Percentiles rank a stretch among this genome's conserved stretches.
Evolutionary conservation across 1,140 invertebrate genomes (phyloP).

Genomic region (Thaumatotibia leucotreta): DNA sequence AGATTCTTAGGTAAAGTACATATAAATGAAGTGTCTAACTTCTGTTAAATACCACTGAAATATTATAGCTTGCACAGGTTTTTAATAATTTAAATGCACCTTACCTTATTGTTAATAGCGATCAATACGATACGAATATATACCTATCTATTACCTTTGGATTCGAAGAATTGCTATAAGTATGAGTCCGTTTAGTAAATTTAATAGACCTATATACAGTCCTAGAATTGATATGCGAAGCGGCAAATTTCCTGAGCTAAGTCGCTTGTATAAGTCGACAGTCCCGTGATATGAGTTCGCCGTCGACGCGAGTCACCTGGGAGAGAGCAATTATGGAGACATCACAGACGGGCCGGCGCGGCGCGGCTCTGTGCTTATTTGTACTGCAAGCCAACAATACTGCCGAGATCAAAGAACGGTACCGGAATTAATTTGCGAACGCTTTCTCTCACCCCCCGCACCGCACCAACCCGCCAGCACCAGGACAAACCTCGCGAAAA

Average conservation of each 20-base stretch:
- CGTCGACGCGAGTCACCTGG: slow-evolving; percentile 18
- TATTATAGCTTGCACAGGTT: no score
- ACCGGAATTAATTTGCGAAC: slow-evolving; percentile 55
- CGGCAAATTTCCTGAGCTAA: not conserved
- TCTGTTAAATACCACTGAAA: no score
- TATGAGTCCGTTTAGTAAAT: no score
- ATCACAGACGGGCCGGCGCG: slow-evolving; percentile 20
- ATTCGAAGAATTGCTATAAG: no score
- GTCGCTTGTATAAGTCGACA: slow-evolving; percentile 7
- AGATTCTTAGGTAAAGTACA: no score
- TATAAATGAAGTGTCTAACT: no score
- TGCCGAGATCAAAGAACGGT: slow-evolving; percentile 41
- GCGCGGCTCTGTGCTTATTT: slow-evolving; percentile 33
- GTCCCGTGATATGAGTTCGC: slow-evolving; percentile 13
- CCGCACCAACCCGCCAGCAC: slow-evolving; percentile 22
- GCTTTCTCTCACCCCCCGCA: slow-evolving; percentile 37
- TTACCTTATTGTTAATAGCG: no score
- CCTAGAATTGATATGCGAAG: not conserved
- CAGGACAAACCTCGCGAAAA: slow-evolving; percentile 31
- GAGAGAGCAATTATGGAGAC: slow-evolving; percentile 27
- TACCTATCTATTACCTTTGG: no score
- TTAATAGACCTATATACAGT: no score
- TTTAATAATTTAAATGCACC: no score
- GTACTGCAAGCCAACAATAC: slow-evolving; percentile 28
- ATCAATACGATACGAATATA: no score